Conservation (phyloP, 2,797 vertebrate genomes). For the Typhlichthys subterraneus region DNA sequence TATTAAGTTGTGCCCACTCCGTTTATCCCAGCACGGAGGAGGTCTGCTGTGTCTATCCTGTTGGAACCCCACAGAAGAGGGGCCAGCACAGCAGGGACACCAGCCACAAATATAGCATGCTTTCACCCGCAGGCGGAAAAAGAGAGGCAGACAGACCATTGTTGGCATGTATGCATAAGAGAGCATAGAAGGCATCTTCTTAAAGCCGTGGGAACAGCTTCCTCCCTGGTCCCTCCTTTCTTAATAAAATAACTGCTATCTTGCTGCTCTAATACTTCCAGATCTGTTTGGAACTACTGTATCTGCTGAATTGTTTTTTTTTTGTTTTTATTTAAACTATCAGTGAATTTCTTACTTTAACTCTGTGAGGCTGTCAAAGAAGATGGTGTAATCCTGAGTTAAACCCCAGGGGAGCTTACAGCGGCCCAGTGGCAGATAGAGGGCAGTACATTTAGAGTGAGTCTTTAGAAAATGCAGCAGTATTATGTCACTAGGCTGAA, state of each 20-base stretch:
- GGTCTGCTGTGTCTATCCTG: conserved; percentile 63
- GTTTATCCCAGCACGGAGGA: conserved; percentile 66
- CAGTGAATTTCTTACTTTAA: conserved; percentile 55
- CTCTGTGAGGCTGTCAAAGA: conserved; percentile 60
- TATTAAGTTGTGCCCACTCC: conserved; percentile 70
- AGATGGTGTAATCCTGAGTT: conserved; percentile 59
- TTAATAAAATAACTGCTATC: conserved; percentile 11
- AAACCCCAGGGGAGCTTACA: conserved; percentile 58
- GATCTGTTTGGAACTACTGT: conserved; percentile 15
- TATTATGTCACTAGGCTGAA: conserved; percentile 67
- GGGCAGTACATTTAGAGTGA: conserved; percentile 78
- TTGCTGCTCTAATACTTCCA: conserved; percentile 33
- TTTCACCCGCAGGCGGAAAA: conserved; percentile 49
- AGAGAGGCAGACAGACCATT: conserved; percentile 46
- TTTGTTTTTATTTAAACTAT: conserved; percentile 64
- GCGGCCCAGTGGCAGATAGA: conserved; percentile 72
- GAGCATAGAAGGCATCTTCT: conserved; percentile 40
- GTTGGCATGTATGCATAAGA: conserved; percentile 46
- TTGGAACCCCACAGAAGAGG: conserved; percentile 57
- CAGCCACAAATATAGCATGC: conserved; percentile 51
- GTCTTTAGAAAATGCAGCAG: conserved; percentile 71
- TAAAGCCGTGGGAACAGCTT: conserved; percentile 55
- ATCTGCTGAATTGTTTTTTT: conserved; percentile 45
- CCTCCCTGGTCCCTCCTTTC: conserved; percentile 27
- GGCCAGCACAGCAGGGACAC: conserved; percentile 65